Evolutionary conservation across 2,113 vertebrate genomes (phyloP), one percentile per base, ranked within the genome.

Genomic region (Ceyx melanurus): DNA sequence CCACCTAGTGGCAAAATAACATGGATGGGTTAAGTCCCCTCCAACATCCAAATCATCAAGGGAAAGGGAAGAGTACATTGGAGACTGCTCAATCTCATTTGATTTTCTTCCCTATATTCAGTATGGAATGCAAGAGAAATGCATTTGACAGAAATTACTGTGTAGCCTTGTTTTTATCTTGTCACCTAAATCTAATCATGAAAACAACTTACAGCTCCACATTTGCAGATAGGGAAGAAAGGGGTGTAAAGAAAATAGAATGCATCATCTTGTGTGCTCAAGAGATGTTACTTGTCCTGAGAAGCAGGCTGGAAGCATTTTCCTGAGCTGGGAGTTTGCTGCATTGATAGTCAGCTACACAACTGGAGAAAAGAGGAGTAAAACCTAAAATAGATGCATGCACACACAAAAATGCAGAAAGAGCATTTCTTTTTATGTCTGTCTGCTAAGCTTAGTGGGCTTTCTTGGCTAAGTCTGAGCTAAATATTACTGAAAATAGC

Each of bases 401-500:
- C 35, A 4, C 86, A 85, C 91, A 88, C 72, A 86, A 92, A 93
- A 91, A 93, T 93, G 94, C 78, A 93, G 79, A 70, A 93, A 73
- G 88, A 90, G 68, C 0, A 6, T 92, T 95, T 95, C 93, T 96
- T 96, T 96, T 92, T 96, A 95, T 93, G 87, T 95, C 90, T 95
- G 94, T 82, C 95, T 96, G 89, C 89, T 48, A 68, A 80, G 92
- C 90, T 95, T 84, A 94, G 80, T 85, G 86, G 83, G 91, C 95
- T 96, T 86, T 87, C 89, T 95, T 95, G 89, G 91, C 95, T 91
- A 74, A 91, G 88, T 77, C 83, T 92, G 92, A 95, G 93, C 83
- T 95, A 95, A 95, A 94, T 95, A 94, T 93, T 88, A 58, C 86
- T 88, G 82, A 95, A 94, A 96, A 96, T 94, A 95, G 91, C 81